Conservation (phyloP, 2,888 invertebrate genomes). For the Dolomedes plantarius region DNA sequence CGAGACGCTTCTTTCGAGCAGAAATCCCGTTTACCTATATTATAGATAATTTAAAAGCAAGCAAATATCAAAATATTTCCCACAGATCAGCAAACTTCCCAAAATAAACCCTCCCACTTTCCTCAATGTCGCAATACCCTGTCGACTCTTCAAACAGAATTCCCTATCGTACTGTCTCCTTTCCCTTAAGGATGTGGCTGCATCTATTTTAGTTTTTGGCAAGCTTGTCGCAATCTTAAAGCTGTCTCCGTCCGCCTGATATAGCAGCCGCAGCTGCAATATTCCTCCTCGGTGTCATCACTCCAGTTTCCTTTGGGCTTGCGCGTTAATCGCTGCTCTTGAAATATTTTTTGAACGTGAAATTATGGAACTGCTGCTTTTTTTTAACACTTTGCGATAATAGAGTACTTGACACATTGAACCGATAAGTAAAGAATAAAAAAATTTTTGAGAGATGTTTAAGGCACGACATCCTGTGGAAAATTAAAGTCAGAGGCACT, state of each 20-base stretch:
- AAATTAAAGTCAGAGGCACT: no score
- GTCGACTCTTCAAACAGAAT: not conserved
- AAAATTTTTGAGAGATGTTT: no score
- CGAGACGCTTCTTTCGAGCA: not conserved
- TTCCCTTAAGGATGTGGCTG: not conserved
- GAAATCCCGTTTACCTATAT: not conserved
- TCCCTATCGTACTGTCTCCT: not conserved
- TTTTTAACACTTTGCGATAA: no score
- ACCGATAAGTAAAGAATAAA: no score
- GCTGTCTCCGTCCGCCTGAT: not conserved
- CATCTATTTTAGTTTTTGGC: slow-evolving; percentile 1
- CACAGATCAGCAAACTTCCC: not conserved
- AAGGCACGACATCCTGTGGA: no score
- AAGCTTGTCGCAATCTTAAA: not conserved
- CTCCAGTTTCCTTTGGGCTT: not conserved
- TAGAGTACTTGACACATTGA: no score
- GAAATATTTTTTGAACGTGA: no score
- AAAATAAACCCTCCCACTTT: slow-evolving; percentile 10
- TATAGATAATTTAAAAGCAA: not conserved
- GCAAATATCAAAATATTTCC: not conserved
- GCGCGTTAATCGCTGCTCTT: not conserved
- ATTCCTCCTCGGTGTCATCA: not conserved
- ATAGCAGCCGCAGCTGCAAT: slow-evolving; percentile 3
- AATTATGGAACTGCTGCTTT: no score
- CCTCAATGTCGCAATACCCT: not conserved